These are phyloP conservation scores for Axinella damicornis DNA, from an alignment of 37 sponge, comb jelly and placozoan genomes.

Conservation along the genomic window DNA sequence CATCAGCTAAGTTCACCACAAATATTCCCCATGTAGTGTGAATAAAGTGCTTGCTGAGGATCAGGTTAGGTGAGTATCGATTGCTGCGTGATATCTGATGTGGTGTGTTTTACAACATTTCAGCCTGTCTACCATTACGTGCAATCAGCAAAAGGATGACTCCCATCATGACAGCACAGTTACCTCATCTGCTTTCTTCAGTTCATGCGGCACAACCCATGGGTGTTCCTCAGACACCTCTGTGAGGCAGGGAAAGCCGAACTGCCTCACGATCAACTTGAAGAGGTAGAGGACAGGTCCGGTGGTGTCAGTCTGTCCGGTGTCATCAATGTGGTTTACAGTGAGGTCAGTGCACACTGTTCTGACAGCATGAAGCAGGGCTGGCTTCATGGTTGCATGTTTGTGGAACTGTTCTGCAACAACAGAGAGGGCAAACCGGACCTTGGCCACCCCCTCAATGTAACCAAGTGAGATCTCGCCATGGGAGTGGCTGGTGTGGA, in stretches of 20 bases:
- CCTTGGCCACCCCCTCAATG: conserved; percentile 56
- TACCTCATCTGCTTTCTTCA: conserved; percentile 30
- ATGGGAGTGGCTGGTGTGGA: neutral
- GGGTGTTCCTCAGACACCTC: neutral
- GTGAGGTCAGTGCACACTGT: conserved; percentile 14
- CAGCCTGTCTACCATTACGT: too few relatives aligned
- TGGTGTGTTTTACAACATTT: too few relatives aligned
- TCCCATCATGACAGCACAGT: neutral
- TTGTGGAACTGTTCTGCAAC: conserved; percentile 42
- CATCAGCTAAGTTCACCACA: too few relatives aligned
- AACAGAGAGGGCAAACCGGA: conserved; percentile 59
- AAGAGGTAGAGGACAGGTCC: conserved; percentile 59
- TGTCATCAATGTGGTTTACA: conserved; percentile 15
- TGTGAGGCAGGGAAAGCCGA: conserved; percentile 56
- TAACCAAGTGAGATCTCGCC: conserved; percentile 13
- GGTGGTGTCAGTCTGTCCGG: neutral
- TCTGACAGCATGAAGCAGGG: neutral
- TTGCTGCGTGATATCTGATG: neutral
- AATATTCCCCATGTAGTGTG: too few relatives aligned
- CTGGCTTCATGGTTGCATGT: neutral
- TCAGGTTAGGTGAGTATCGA: neutral
- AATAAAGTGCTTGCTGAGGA: too few relatives aligned
- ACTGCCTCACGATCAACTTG: conserved; percentile 66
- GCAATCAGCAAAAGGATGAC: neutral
- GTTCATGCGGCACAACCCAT: conserved; percentile 54